Percentiles rank a stretch among this genome's conserved stretches.
phyloP scores from a whole-genome alignment of 2,797 vertebrate genomes.

The Corythornis leucogaster region DNA sequence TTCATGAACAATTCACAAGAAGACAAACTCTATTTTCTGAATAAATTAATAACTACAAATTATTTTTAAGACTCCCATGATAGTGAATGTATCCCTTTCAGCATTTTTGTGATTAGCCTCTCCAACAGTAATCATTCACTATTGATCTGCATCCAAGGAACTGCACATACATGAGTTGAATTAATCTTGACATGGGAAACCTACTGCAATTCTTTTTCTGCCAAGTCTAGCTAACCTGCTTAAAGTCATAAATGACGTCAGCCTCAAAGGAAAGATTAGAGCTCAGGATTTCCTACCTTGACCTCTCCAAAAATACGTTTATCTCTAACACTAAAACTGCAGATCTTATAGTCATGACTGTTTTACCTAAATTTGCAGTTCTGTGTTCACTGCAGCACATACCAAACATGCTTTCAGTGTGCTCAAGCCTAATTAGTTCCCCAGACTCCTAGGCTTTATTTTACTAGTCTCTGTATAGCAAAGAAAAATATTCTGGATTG shows the following conservation, averaged over 20 bases:
- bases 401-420: slow-evolving; percentile 3
- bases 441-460: slow-evolving; percentile 47
- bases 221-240: not conserved
- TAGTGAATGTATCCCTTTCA: not conserved
- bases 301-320: not conserved
- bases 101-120: not conserved
- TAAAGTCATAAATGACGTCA: not conserved
- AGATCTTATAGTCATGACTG: not conserved
- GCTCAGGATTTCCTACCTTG: not conserved
- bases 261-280: not conserved
- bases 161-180: not conserved
- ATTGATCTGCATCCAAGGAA: not conserved
- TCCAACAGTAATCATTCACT: not conserved
- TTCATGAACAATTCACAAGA: not conserved
- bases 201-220: not conserved
- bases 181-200: not conserved
- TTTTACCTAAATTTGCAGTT: not conserved
- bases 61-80: not conserved
- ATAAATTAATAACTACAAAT: not conserved
- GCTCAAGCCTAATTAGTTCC: slow-evolving; percentile 71
- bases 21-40: not conserved
- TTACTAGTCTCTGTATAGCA: slow-evolving; percentile 42
- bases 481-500: slow-evolving; percentile 63
- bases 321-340: not conserved
- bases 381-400: slow-evolving; percentile 14